Base-by-base conservation (phyloP, 2,113 vertebrate species). In the Sitta europaea region DNA sequence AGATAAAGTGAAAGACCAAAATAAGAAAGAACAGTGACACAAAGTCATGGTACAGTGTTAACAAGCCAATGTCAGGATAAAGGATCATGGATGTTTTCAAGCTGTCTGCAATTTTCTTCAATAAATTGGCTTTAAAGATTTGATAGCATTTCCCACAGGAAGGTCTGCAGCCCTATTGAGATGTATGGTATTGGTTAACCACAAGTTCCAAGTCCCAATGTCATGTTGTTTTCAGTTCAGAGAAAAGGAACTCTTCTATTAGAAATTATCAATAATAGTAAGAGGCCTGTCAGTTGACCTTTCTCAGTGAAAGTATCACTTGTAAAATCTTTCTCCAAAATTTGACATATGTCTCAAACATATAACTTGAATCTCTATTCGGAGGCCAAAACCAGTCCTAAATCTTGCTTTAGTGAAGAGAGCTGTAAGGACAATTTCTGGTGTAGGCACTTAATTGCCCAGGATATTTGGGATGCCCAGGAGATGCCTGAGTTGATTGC, bases 81-180 rank as follows among this genome's bases (percentile, higher is more conserved):
- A 95, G 55, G 63, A 80, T 88, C 94, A 85, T 72, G 73, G 86
- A 81, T 89, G 65, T 94, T 91, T 95, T 95, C 91, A 94, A 94
- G 61, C 83, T 91, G 68, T 72, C 94, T 92, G 53, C 76, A 86
- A 85, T 92, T 95, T 75, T 45, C 48, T 86, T 92, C 73, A 58
- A 38, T 91, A 96, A 96, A 96, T 25, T 67, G 13, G 25, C 80
- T 89, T 78, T 89, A 81, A 81, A 92, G 28, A 55, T 91, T 91
- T 95, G 57, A 91, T 81, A 81, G 25, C 31, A 71, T 91, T 91
- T 91, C 55, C 65, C 2, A 0, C 48, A 71, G 68, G 53, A 91
- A 81, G 15, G n/a, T 68, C 83, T 84, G 40, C 40, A 92, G 83
- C 28, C 28, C 53, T 75, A 16, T 92, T 87, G 94, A 81, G 86